Evolutionary conservation across 92 coral and sea anemone species (phyloP), one percentile per base, ranked within the genome.

Genomic region (Palythoa grandiflora): DNA sequence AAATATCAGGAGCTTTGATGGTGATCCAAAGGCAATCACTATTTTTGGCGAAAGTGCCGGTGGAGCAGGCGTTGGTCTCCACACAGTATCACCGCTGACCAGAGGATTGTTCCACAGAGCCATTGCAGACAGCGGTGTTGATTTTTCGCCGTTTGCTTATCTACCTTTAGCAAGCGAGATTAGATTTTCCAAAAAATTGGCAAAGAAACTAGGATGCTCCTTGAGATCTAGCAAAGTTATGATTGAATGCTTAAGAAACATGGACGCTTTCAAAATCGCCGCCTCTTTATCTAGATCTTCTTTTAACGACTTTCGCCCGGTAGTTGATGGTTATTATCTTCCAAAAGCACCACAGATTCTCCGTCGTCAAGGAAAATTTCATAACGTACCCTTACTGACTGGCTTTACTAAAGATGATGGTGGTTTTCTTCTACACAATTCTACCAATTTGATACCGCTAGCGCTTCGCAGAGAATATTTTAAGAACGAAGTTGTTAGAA

Each of bases 361-460:
- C 13, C 73, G 98, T 79, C 92, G 91, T 52, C 84, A 89, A 13
- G 93, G 92, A 10, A 84, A 81, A 77, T 95, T 87, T 59, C 94
- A 95, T 71, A 72, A 65, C 10, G 92, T 91, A 20, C 83, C 92
- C 20, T 28, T 95, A 71, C 84, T 95, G 78, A 90, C 93, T 3
- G 96, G 98, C 47, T 88, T 91, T 52, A 95, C 98, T 0, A 95
- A 96, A 55, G 94, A 95, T 38, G 98, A 95, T 83, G 92, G 96
- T 1, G 88, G 88, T 59, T 94, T 94, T 70, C 78, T 89, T 10
- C 55, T 84, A 1, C 1, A 5, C 1, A 0, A 5, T 2, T 14
- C 15, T 1, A 77, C 70, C 35, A 14, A 44, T 5, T 14, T 68
- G 2, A 65, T 87, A 15, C 75, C 89, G 2, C 51, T 77, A 35